Conservation (phyloP, 2,888 invertebrate species). For the Acleris cristana region DNA sequence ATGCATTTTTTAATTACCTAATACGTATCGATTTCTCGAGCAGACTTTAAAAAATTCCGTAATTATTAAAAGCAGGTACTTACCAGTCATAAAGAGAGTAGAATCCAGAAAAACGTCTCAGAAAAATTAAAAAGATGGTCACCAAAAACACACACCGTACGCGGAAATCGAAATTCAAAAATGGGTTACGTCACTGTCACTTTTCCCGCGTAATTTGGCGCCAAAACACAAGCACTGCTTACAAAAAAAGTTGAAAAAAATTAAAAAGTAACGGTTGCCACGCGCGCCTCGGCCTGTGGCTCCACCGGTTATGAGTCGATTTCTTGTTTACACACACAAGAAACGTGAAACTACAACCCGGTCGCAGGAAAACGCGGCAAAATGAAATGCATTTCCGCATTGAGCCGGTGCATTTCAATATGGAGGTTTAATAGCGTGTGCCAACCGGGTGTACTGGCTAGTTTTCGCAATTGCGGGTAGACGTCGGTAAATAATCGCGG, state of each 20-base stretch:
- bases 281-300: constrained; percentile 73
- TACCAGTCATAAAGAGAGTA: constrained; percentile 29
- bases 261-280: constrained; percentile 69
- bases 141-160: constrained; percentile 26
- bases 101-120: constrained; percentile 35
- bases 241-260: constrained; percentile 43
- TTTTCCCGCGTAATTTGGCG: constrained; percentile 52
- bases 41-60: constrained; percentile 19
- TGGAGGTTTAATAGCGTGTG: constrained; percentile 58
- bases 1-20: constrained; percentile 35
- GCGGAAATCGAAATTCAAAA: constrained; percentile 27
- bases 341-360: constrained; percentile 59
- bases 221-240: constrained; percentile 57
- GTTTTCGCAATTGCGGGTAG: constrained; percentile 55
- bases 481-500: constrained; percentile 46
- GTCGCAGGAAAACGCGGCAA: constrained; percentile 61
- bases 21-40: constrained; percentile 35
- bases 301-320: constrained; percentile 71
- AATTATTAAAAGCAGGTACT: constrained; percentile 13
- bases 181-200: constrained; percentile 30
- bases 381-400: constrained; percentile 64
- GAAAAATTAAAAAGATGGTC: constrained; percentile 14
- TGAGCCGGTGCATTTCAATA: constrained; percentile 60
- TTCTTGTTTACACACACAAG: constrained; percentile 71
- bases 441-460: constrained; percentile 47